These are phyloP conservation scores for Apamea crenata DNA, from an alignment of 2,888 invertebrate genomes.

Conservation along the genomic window DNA sequence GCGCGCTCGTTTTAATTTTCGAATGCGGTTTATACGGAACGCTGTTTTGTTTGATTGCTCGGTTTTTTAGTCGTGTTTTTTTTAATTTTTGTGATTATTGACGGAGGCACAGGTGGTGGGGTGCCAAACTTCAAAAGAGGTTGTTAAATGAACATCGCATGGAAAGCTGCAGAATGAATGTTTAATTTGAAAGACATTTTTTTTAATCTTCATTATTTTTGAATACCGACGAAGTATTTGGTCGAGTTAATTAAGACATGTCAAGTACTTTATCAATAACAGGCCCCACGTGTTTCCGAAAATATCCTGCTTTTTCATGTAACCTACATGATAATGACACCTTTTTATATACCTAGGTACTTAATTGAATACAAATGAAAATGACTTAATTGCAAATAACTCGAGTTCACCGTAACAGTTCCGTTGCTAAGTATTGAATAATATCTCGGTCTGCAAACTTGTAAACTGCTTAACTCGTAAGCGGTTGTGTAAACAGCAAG, in stretches of 20 bases:
- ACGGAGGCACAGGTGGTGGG: conserved; percentile 59
- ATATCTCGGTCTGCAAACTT: conserved; percentile 69
- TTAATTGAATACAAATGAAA: background rate
- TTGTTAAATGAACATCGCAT: conserved; percentile 61
- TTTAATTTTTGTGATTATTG: conserved; percentile 62
- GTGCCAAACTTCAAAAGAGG: conserved; percentile 60
- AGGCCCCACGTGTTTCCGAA: background rate
- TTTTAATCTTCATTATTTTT: conserved; percentile 33
- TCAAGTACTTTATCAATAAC: conserved; percentile 17
- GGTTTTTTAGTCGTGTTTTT: conserved; percentile 66
- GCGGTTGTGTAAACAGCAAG: conserved; percentile 88
- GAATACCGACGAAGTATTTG: conserved; percentile 15
- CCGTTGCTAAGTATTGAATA: conserved; percentile 51
- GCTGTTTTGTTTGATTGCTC: conserved; percentile 82
- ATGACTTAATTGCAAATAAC: background rate
- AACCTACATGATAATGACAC: too few species aligned
- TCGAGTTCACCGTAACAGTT: conserved; percentile 39
- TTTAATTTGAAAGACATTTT: conserved; percentile 23
- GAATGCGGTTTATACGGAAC: conserved; percentile 87
- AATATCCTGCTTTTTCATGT: background rate
- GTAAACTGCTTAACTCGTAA: conserved; percentile 88
- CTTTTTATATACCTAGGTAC: background rate
- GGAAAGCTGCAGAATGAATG: conserved; percentile 39
- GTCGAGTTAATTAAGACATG: conserved; percentile 26
- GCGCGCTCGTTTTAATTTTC: conserved; percentile 88